A percentile compares a stretch with the other conserved stretches of the same genome.
These are phyloP conservation scores for Tragelaphus eurycerus DNA, from an alignment of 2,797 vertebrate species.

Conservation along the genomic window DNA sequence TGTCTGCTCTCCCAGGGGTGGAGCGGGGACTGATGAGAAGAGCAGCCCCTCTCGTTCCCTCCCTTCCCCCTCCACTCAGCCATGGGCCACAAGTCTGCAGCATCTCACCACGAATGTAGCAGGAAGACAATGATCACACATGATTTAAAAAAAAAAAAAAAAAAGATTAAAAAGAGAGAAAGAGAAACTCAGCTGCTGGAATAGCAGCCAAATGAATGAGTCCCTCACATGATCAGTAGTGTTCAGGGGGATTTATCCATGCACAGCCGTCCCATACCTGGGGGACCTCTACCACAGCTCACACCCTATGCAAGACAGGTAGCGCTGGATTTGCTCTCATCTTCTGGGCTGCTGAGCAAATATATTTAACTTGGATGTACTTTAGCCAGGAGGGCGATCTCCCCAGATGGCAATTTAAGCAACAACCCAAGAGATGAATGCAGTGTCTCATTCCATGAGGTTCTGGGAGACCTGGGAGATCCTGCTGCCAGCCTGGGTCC, in stretches of 20 bases:
- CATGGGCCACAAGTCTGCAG: not conserved
- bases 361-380: not conserved
- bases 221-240: not conserved
- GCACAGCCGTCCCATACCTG: fast-evolving
- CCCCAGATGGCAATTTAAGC: not conserved
- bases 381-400: not conserved
- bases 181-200: not conserved
- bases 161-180: not conserved
- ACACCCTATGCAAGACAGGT: no score
- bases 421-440: not conserved
- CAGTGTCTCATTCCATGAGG: fast-evolving
- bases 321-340: fast-evolving
- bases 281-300: fast-evolving
- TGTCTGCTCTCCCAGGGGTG: fast-evolving
- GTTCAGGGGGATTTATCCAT: fast-evolving
- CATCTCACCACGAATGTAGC: not conserved
- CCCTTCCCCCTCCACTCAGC: fast-evolving
- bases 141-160: not conserved
- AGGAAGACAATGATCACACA: not conserved
- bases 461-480: not conserved
- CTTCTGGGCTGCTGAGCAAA: not conserved
- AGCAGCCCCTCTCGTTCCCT: fast-evolving
- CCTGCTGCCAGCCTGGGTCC: not conserved
- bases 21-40: fast-evolving
- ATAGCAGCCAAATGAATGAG: not conserved